phyloP scores from a whole-genome alignment of 1,140 invertebrate genomes.

The Choristoneura fumiferana region DNA sequence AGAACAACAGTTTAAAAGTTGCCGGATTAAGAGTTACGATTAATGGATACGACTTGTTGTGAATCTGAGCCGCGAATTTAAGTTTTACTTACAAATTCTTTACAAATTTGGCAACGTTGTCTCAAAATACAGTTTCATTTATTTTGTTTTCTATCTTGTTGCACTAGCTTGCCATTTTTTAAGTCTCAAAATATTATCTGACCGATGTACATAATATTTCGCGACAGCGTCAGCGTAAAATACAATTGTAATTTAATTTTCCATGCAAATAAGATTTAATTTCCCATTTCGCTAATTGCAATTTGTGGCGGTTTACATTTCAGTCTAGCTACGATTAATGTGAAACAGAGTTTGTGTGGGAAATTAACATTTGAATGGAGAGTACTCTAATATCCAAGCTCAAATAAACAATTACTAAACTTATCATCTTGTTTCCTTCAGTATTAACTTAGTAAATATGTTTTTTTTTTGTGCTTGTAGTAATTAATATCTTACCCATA shows the following conservation, averaged over 20 bases:
- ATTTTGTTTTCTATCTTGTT: slow-evolving; percentile 49
- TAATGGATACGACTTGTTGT: too few species aligned
- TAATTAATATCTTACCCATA: slow-evolving; percentile 44
- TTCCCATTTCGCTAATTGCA: slow-evolving; percentile 10
- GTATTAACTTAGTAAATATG: slow-evolving; percentile 39
- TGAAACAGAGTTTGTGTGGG: slow-evolving; percentile 41
- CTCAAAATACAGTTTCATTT: slow-evolving; percentile 22
- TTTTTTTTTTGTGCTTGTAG: slow-evolving; percentile 66
- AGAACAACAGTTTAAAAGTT: slow-evolving; percentile 28
- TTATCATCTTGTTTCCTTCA: slow-evolving; percentile 62
- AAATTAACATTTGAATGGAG: slow-evolving; percentile 54
- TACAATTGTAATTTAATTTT: slow-evolving; percentile 31
- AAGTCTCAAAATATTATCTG: slow-evolving; percentile 49
- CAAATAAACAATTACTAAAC: slow-evolving; percentile 28
- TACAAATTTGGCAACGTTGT: neutral
- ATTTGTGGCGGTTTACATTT: neutral
- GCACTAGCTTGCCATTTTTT: slow-evolving; percentile 22
- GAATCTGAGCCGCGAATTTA: too few species aligned
- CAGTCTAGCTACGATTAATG: slow-evolving; percentile 3
- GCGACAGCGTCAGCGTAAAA: slow-evolving; percentile 54
- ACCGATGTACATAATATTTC: slow-evolving; percentile 48
- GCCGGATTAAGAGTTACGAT: neutral
- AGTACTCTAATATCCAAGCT: slow-evolving; percentile 49
- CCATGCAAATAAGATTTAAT: slow-evolving; percentile 23
- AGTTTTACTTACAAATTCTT: too few species aligned